Base-by-base conservation (phyloP, 2,113 vertebrate genomes). In the Notothenia rossii region DNA sequence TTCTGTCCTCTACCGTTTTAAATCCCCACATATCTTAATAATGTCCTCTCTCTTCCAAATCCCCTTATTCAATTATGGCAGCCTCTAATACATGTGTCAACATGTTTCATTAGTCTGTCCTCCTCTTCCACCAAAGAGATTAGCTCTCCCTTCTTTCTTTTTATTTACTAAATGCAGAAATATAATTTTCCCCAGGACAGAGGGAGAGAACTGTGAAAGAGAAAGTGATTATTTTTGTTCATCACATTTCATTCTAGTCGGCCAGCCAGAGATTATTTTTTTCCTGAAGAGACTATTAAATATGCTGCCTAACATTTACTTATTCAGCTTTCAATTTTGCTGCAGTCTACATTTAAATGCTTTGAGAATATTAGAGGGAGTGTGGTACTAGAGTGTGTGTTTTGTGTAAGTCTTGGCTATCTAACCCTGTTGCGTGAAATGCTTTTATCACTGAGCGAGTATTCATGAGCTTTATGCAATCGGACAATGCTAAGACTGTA, bases 1-100 rank as follows among this genome's bases (percentile, higher is more conserved):
- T 71, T 83, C 60, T 53, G 53, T 66, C 75, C 76, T 68, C 66
- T 7, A 18, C 68, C 51, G 5, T 82, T 83, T 83, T 82, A 86
- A 85, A 86, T 88, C 72, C 79, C 61, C 61, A 63, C 75, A 75
- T 59, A 81, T 83, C 76, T 84, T 81, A 81, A 83, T 80, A 86
- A 84, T 71, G 66, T 81, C 70, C 73, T 53, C 65, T 29, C 65
- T 36, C 65, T 50, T 61, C 54, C 74, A 88, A 91, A 91, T 92
- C 90, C 80, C 69, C 67, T 86, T 88, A 91, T 93, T 93, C 84
- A 93, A 92, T 94, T 91, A 92, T 81, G 62, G 80, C 77, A 78
- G 76, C 62, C 68, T 77, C 72, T 90, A 91, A 93, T 92, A 89
- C 86, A 89, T 68, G 86, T 88, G 90, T 94, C 93, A 90, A 89